phyloP scores from a whole-genome alignment of 2,797 vertebrate genomes.

The Silurus lanzhouensis region DNA sequence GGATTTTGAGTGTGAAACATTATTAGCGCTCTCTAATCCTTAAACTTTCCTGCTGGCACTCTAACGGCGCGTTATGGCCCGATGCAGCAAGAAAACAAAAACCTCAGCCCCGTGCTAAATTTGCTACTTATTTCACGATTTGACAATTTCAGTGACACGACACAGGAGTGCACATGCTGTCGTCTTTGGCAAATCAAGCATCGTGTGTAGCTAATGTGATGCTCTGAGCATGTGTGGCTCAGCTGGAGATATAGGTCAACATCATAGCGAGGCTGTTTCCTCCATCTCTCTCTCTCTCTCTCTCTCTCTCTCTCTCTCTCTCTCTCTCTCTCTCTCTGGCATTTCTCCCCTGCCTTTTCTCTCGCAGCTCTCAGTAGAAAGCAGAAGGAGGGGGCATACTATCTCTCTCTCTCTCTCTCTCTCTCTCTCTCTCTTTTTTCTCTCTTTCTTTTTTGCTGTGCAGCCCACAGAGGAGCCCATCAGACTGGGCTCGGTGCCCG shows the following conservation, averaged over 20 bases:
- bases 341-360: slow-evolving; percentile 6
- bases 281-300: slow-evolving; percentile 5
- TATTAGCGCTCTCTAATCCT: slow-evolving; percentile 23
- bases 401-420: neutral
- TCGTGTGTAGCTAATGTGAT: slow-evolving; percentile 15
- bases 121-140: slow-evolving; percentile 17
- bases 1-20: slow-evolving; percentile 9
- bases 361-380: slow-evolving; percentile 47
- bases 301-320: neutral
- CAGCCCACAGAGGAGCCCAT: slow-evolving; percentile 55
- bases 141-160: slow-evolving; percentile 21
- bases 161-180: slow-evolving; percentile 3
- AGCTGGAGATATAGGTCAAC: slow-evolving; percentile 48
- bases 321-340: neutral
- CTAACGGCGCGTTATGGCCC: neutral
- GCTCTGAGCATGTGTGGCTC: slow-evolving; percentile 23
- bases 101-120: slow-evolving; percentile 11
- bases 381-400: slow-evolving; percentile 24
- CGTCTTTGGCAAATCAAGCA: slow-evolving; percentile 15
- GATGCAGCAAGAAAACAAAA: slow-evolving; percentile 11
- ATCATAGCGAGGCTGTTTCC: slow-evolving; percentile 20
- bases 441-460: slow-evolving; percentile 48
- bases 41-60: slow-evolving; percentile 17
- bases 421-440: neutral
- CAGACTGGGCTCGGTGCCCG: slow-evolving; percentile 55